These are phyloP conservation scores for Garrulus glandarius DNA, from an alignment of 2,797 vertebrate genomes.

Conservation along the genomic window DNA sequence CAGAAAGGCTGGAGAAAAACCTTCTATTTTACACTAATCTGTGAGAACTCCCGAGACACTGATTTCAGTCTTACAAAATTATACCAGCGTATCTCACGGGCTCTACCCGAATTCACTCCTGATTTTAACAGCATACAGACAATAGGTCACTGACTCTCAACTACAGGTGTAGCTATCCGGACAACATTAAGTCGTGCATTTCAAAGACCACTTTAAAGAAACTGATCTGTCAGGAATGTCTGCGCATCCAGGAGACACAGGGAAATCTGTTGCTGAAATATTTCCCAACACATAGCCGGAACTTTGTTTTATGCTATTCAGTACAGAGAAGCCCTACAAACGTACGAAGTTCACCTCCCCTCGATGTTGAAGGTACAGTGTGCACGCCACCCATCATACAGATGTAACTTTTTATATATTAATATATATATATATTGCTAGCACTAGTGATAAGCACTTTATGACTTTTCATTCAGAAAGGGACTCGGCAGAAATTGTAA, in stretches of 20 bases:
- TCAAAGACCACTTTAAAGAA: background rate
- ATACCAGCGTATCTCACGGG: fast-evolving
- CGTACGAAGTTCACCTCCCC: background rate
- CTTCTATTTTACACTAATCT: background rate
- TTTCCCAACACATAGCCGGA: background rate
- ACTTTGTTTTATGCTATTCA: background rate
- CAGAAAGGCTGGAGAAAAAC: background rate
- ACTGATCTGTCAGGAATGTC: background rate
- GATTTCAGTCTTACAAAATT: background rate
- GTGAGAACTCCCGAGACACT: background rate
- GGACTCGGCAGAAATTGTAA: background rate
- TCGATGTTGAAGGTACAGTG: background rate
- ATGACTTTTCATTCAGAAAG: background rate
- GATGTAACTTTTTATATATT: background rate
- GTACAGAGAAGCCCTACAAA: background rate
- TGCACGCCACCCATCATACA: background rate
- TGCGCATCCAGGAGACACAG: background rate
- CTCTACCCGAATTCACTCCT: background rate
- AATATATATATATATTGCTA: background rate
- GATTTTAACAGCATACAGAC: background rate
- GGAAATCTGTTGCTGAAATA: slow-evolving; percentile 3
- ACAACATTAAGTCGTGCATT: background rate
- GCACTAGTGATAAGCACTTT: background rate
- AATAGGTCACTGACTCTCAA: background rate
- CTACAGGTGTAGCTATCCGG: background rate